A percentile compares a stretch with the other conserved stretches of the same genome.
These are phyloP conservation scores for Volucella bombylans DNA, from an alignment of 2,888 invertebrate species.

Conservation along the genomic window DNA sequence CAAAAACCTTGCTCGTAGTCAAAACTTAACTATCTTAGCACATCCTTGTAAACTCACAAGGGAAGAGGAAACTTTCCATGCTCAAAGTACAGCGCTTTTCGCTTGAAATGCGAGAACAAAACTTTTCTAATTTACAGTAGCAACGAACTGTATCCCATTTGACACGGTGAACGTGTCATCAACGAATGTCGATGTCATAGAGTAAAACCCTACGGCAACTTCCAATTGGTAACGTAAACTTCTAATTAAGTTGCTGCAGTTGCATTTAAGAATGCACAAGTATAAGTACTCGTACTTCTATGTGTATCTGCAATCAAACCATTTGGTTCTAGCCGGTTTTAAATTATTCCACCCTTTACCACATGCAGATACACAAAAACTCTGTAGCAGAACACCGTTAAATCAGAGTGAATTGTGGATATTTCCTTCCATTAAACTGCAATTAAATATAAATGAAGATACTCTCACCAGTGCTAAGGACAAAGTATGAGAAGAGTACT, in stretches of 20 bases:
- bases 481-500: neutral
- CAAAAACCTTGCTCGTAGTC: too few species aligned
- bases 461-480: conserved; percentile 1
- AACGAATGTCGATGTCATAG: neutral
- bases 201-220: neutral
- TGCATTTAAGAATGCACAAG: conserved; percentile 42
- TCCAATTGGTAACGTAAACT: conserved; percentile 51
- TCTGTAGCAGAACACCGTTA: conserved; percentile 14
- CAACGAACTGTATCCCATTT: conserved; percentile 30
- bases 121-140: conserved; percentile 59
- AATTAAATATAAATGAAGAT: conserved; percentile 64
- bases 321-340: conserved; percentile 57
- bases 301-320: conserved; percentile 47
- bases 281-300: conserved; percentile 4
- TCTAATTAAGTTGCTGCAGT: conserved; percentile 55
- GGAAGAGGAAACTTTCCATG: too few species aligned
- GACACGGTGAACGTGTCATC: conserved; percentile 32
- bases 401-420: conserved; percentile 39
- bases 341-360: conserved; percentile 41
- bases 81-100: too few species aligned
- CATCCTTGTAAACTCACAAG: too few species aligned
- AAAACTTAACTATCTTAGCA: too few species aligned
- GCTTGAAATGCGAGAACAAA: neutral
- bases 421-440: conserved; percentile 41
- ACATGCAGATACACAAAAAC: conserved; percentile 13